Evolutionary conservation across 2,797 vertebrate species (phyloP).

Genomic region (Oreortyx pictus): DNA sequence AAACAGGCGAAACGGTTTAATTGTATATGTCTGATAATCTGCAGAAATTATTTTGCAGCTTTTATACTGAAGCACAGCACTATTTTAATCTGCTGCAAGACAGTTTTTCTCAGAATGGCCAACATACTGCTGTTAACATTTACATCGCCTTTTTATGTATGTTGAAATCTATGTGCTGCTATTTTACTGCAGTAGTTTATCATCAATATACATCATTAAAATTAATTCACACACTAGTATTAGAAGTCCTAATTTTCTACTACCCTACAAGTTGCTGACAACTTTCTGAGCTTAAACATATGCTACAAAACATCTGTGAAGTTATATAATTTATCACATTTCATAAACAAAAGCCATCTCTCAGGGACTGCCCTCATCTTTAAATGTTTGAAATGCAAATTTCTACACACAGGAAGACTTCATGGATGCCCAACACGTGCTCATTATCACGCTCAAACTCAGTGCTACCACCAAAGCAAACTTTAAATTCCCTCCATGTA

Average conservation of each 20-base stretch:
- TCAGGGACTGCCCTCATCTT: background rate
- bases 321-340: background rate
- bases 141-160: background rate
- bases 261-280: background rate
- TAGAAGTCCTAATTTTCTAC: background rate
- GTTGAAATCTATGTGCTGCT: background rate
- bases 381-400: background rate
- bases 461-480: background rate
- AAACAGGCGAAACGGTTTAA: background rate
- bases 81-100: background rate
- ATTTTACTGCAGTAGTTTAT: background rate
- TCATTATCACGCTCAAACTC: background rate
- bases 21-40: background rate
- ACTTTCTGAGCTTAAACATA: background rate
- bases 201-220: background rate
- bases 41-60: background rate
- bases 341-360: background rate
- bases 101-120: background rate
- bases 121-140: background rate
- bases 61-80: background rate
- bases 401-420: background rate
- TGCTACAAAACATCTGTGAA: background rate
- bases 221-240: background rate
- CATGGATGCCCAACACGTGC: background rate
- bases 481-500: background rate